Base-by-base conservation (phyloP, 2,888 invertebrate species). In the Andrena fulva region DNA sequence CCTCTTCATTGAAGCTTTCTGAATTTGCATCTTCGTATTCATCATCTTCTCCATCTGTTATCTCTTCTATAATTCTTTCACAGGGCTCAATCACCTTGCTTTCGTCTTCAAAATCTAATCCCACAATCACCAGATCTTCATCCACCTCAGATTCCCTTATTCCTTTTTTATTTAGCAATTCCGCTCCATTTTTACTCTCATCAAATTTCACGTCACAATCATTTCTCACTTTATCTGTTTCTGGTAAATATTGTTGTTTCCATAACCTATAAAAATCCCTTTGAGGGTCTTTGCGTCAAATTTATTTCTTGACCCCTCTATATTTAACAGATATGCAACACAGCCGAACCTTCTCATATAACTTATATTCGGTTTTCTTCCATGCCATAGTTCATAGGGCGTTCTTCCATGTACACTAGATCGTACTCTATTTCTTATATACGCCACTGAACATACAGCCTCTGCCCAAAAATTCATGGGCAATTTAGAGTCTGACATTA, bases 201-300 rank as follows among this genome's bases (percentile, higher is more conserved):
- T 81, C 77, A 48, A 73, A 81, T 33, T 64, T 72, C 0, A 78
- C 70, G 29, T 77, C 67, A 20, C 81, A 77, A 1, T 81, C 81
- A 0, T 3, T 35, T 20, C n/a, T 20, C 6, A 81, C 29, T 48
- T 20, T 81, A 7, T 29, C 33, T 2, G 31, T 73, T 35, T 70
- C 20, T 1, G 74, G 66, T 0, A 77, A 7, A 27, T 66, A 12
- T 59, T 77, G 12, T 78, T 74, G 0, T n/a, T n/a, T 1, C 42
- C 24, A 63, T 80, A 80, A 4, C 74, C 69, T 0, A 79, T 16
- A 59, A 78, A 73, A n/a, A 78, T 73, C 10, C 78, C 68, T 56
- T 68, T 78, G 0, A 10, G 7, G 0, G n/a, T 8, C 10, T 68
- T 78, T 1, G 68, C 27, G 10, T 33, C 67, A 24, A 71, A 77